These are phyloP conservation scores for Trachelus troglodyta DNA, from an alignment of 2,888 invertebrate species.

Conservation along the genomic window DNA sequence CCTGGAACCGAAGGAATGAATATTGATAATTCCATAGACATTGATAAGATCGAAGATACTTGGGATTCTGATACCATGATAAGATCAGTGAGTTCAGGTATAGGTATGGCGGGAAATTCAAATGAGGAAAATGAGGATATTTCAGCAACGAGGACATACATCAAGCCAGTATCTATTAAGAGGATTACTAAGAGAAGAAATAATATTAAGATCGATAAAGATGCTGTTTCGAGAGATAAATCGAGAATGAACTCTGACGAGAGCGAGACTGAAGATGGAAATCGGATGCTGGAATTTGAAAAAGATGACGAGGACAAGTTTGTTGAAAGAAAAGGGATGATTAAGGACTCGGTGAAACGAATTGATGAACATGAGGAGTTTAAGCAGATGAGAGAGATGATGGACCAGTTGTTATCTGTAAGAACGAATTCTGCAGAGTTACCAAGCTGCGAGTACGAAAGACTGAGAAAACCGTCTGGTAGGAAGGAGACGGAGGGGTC, in stretches of 20 bases:
- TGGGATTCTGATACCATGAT: not conserved
- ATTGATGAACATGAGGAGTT: not conserved
- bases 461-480: not conserved
- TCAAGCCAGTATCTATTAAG: not conserved
- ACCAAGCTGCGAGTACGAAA: not conserved
- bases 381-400: not conserved
- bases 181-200: not conserved
- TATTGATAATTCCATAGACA: not conserved
- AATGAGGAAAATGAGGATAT: not conserved
- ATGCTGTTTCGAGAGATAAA: not conserved
- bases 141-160: not conserved
- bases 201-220: not conserved
- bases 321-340: not conserved
- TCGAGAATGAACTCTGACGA: not conserved
- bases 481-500: not conserved
- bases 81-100: not conserved
- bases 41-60: not conserved
- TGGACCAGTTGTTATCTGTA: not conserved
- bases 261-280: not conserved
- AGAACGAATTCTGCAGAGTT: not conserved
- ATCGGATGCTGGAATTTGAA: not conserved
- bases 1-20: constrained; percentile 7
- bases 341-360: not conserved
- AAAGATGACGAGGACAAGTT: not conserved
- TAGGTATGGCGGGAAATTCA: not conserved